Conservation (phyloP, 2,888 invertebrate genomes). For the Cancer borealis region DNA sequence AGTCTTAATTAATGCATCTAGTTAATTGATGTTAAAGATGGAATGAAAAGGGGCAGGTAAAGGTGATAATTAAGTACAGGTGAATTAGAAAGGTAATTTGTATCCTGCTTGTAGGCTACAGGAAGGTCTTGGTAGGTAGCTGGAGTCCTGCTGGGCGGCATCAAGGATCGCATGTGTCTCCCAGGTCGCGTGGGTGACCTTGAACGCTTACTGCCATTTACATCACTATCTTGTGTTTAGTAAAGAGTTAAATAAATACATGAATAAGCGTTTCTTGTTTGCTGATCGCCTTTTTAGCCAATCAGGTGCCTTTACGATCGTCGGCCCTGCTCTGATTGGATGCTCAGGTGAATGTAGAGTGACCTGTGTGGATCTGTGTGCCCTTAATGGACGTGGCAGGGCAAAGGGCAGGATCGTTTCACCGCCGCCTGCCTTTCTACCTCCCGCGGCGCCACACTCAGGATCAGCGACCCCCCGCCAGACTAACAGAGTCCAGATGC, state of each 20-base stretch:
- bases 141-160: no score
- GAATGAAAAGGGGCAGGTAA: not conserved
- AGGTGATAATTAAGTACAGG: not conserved
- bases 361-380: not conserved
- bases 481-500: not conserved
- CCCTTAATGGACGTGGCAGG: not conserved
- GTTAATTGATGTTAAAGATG: not conserved
- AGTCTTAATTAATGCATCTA: no score
- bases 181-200: not conserved
- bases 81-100: constrained; percentile 20
- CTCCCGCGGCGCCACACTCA: not conserved
- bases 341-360: not conserved
- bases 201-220: not conserved
- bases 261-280: not conserved
- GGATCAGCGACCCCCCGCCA: not conserved
- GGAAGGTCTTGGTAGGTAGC: not conserved
- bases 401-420: not conserved
- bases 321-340: not conserved
- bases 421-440: not conserved
- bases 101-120: not conserved
- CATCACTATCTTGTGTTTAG: not conserved
- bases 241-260: not conserved
- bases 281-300: not conserved
- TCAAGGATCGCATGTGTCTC: not conserved
- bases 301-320: not conserved